Evolutionary conservation across 2,113 vertebrate genomes (phyloP).

Genomic region (Bungarus multicinctus): DNA sequence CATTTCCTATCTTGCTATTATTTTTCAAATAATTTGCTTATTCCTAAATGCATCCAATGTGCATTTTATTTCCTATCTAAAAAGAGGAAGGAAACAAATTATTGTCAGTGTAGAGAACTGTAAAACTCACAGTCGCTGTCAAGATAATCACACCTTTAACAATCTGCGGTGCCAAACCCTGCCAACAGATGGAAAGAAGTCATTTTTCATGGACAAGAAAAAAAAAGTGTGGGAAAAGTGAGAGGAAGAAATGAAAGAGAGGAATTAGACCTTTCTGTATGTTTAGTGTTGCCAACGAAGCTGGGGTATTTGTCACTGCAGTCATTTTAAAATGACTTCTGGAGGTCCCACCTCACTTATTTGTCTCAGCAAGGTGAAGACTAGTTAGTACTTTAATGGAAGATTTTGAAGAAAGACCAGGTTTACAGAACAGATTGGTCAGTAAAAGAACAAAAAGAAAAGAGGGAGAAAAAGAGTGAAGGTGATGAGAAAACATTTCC

Average conservation of each 20-base stretch:
- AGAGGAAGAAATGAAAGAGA: background rate
- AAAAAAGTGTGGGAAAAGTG: background rate
- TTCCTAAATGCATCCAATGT: background rate
- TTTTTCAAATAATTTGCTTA: background rate
- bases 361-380: background rate
- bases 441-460: background rate
- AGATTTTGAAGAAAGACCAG: background rate
- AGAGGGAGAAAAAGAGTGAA: background rate
- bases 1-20: background rate
- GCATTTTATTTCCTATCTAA: background rate
- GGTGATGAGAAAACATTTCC: background rate
- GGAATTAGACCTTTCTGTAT: background rate
- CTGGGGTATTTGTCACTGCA: background rate
- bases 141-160: slow-evolving; percentile 26
- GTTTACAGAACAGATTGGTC: background rate
- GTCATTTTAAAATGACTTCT: background rate
- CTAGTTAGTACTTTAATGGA: background rate
- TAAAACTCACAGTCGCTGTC: slow-evolving; percentile 19
- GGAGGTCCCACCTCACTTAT: background rate
- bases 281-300: background rate
- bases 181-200: slow-evolving; percentile 21
- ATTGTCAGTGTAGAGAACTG: slow-evolving; percentile 4
- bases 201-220: background rate
- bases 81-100: slow-evolving; percentile 11
- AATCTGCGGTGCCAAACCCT: slow-evolving; percentile 25